Base-by-base conservation (phyloP, 2,888 invertebrate species). In the Keiferia lycopersicella region DNA sequence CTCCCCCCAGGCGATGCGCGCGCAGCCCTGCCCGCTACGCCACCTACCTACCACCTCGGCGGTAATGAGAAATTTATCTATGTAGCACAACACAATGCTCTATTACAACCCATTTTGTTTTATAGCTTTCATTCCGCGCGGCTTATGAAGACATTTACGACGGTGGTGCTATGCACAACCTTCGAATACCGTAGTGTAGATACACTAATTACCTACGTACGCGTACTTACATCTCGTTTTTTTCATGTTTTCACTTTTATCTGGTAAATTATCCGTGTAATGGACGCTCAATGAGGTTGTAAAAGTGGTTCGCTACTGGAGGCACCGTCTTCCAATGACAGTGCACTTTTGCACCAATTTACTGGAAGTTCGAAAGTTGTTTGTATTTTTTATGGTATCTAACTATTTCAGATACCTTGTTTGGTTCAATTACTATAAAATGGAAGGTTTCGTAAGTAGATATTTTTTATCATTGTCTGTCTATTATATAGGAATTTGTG, bases 61-160 rank as follows among this genome's bases (percentile, higher is more conserved):
- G 71, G 72, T 81, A 82, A 82, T 78, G 77, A 80, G 80, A 79
- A 79, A 74, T 74, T 77, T 81, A 81, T 81, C 81, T 81, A 74
- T 76, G 72, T 79, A 70, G 78, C 72, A 71, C 79, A 72, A 75
- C 75, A 69, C 76, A 76, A 71, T 72, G 67, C 69, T 71, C 71
- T 67, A 69, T 26, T 64, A 38, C 61, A 50, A 50, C 16, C 62
- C 53, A 48, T 62, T 62, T 62, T 20, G 22, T 62, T 62, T 62
- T 53, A 62, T 62, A 53, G 53, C 62, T 62, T 41, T 62, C 62
- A 45, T 45, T 45, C 50, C 50, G 34, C 26, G 4, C 14, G 16
- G 18, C 34, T 61, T 48, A 61, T 61, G 16, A 61, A 61, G 48
- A 61, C 48, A 16, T 61, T 48, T 16, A 38, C 18, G 38, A 16